Base-by-base conservation (phyloP, 2,888 invertebrate species). In the Pandemis heparana region DNA sequence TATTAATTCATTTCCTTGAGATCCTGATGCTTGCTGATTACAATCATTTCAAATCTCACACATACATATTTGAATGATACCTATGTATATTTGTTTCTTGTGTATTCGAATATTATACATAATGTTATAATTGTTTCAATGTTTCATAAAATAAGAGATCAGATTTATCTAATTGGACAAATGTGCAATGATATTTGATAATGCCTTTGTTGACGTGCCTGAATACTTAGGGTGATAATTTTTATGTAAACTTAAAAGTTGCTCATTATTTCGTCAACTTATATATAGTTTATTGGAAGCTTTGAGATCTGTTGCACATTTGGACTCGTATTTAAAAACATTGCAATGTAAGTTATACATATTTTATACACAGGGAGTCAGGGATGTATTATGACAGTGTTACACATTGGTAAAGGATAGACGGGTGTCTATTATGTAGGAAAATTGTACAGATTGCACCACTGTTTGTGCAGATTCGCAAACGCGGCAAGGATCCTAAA, bases 401-500 rank as follows among this genome's bases (percentile, higher is more conserved):
- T n/a, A 12, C 2, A 56, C 9, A 5, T 60, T 2, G 1, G 8
- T 39, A 39, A n/a, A 38, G 0, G 7, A 39, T n/a, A 32, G 14
- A 39, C 32, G 23, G 56, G 23, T 38, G 38, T 9, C 12, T 32
- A 39, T 2, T 60, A n/a, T 60, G 9, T 38, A 53, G 53, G 9
- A 8, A 7, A 60, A 18, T 53, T 66, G 46, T 70, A 70, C 51
- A 62, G 61, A 61, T 48, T 16, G 74, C 63, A 68, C 78, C 75
- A 75, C 70, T 84, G 78, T 91, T 79, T 89, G 83, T 90, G 89
- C 89, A 95, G 88, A 95, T 95, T 85, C 96, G 96, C 94, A 96
- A 96, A 94, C 96, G 96, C 86, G 94, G 94, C 83, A 96, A 96
- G 92, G 95, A 95, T 92, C 95, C 96, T 86, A 96, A 96, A 92